These are phyloP conservation scores for Cranoglanis bouderius DNA, from an alignment of 2,113 vertebrate genomes.

Conservation along the genomic window DNA sequence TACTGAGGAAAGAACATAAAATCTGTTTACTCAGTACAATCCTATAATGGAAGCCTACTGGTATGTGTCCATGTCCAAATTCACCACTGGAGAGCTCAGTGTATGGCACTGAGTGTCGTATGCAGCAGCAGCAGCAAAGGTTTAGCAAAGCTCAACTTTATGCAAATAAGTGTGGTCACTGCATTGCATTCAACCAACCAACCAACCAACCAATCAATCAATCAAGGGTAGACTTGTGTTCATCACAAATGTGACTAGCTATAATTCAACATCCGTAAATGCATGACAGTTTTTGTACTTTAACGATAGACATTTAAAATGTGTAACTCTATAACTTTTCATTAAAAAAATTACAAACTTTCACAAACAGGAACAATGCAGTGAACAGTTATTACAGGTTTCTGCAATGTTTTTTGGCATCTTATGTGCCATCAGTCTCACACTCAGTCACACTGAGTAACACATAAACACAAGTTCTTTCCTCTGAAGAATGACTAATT, in stretches of 20 bases:
- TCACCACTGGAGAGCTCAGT: neutral
- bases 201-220: neutral
- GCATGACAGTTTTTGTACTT: neutral
- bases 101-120: neutral
- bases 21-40: neutral
- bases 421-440: neutral
- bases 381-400: neutral
- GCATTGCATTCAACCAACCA: neutral
- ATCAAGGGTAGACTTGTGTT: neutral
- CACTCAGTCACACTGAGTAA: neutral
- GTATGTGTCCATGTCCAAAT: neutral
- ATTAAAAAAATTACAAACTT: neutral
- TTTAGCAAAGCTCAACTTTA: neutral
- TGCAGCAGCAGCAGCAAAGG: neutral
- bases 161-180: neutral
- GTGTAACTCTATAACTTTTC: neutral
- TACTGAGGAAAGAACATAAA: constrained; percentile 9
- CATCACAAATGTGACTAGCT: neutral
- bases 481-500: neutral
- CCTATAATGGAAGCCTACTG: neutral
- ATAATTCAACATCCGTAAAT: neutral
- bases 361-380: neutral
- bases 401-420: neutral
- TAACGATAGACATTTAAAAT: neutral
- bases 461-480: neutral